Evolutionary conservation across 2,797 vertebrate species (phyloP).

Genomic region (Myripristis murdjan): DNA sequence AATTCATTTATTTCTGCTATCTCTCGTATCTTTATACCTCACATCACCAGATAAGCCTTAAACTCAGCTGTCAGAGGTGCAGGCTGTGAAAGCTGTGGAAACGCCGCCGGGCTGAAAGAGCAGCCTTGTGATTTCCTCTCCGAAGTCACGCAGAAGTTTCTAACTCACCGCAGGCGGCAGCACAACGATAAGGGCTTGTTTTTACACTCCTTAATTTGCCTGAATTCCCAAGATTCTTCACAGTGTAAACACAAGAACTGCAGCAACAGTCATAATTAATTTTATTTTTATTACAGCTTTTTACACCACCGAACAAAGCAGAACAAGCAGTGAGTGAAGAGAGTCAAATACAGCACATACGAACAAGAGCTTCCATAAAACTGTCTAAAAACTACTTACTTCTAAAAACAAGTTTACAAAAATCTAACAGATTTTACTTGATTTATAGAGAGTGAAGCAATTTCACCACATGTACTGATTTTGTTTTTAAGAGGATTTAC

Average conservation of each 20-base stretch:
- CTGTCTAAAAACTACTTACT: too few relatives aligned
- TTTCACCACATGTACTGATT: too few relatives aligned
- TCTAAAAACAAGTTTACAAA: too few relatives aligned
- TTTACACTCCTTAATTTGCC: neutral
- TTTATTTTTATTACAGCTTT: neutral
- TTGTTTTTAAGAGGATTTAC: too few relatives aligned
- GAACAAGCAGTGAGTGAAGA: neutral
- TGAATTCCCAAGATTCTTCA: slow-evolving; percentile 14
- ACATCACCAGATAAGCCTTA: slow-evolving; percentile 20
- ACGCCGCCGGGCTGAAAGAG: neutral
- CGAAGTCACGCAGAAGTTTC: slow-evolving; percentile 13
- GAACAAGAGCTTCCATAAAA: too few relatives aligned
- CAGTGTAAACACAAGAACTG: too few relatives aligned
- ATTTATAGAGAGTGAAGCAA: too few relatives aligned
- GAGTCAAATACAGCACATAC: too few relatives aligned
- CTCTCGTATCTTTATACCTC: too few relatives aligned
- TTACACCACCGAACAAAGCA: too few relatives aligned
- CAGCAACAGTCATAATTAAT: neutral
- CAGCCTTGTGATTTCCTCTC: slow-evolving; percentile 24
- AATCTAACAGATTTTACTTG: too few relatives aligned
- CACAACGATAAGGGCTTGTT: slow-evolving; percentile 2
- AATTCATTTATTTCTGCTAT: neutral
- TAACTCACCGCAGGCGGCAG: neutral
- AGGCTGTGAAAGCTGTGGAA: slow-evolving; percentile 7
- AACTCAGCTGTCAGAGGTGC: too few relatives aligned